phyloP scores from a whole-genome alignment of 2,888 invertebrate genomes.

The Harpagoxenus sublaevis region DNA sequence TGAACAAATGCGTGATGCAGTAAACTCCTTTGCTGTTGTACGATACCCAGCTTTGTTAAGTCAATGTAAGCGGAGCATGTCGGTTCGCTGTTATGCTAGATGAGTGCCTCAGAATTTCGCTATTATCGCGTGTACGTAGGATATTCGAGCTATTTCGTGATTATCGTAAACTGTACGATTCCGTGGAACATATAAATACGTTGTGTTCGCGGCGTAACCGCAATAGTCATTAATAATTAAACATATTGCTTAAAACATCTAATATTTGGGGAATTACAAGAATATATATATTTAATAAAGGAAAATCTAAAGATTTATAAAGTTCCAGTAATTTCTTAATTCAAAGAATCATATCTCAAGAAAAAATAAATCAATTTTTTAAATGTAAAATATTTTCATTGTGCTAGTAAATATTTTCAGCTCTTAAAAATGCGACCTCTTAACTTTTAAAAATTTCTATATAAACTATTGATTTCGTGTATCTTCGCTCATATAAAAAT shows the following conservation, averaged over 20 bases:
- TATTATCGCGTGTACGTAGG: constrained; percentile 5
- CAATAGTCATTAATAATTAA: constrained; percentile 8
- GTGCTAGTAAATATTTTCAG: neutral
- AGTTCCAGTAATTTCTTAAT: neutral
- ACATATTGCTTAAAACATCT: neutral
- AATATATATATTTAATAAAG: neutral
- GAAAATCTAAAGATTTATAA: neutral
- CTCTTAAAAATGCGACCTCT: too few relatives aligned
- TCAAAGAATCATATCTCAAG: neutral
- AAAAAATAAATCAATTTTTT: neutral
- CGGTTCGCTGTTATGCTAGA: constrained; percentile 33
- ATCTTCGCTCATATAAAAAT: neutral
- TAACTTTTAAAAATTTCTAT: neutral
- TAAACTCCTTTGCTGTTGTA: neutral
- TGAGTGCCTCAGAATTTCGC: constrained; percentile 37
- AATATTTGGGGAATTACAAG: neutral
- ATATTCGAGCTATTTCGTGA: constrained; percentile 37
- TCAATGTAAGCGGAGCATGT: constrained; percentile 21
- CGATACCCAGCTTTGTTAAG: constrained; percentile 35
- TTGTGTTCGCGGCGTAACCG: neutral
- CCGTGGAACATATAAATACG: neutral
- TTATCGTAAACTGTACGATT: constrained; percentile 27
- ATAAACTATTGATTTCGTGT: neutral
- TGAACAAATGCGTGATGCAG: neutral
- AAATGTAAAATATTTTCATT: neutral